Percentiles rank a stretch among this genome's conserved stretches.
phyloP scores from a whole-genome alignment of 2,888 invertebrate genomes.

The Rhopalosiphum nymphaeae region DNA sequence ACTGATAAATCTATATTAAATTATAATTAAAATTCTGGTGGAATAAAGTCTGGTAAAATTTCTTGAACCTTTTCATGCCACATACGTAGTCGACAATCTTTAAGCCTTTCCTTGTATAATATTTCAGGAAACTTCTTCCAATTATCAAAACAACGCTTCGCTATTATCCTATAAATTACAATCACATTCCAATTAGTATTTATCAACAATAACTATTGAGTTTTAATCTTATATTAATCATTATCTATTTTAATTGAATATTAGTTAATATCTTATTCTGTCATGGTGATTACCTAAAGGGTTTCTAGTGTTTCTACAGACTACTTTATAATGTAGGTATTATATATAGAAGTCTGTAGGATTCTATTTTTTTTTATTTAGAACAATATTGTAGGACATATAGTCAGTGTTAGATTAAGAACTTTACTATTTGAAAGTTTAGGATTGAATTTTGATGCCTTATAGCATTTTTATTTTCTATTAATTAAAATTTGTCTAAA shows the following conservation, averaged over 20 bases:
- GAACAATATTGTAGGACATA: neutral
- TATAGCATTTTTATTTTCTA: neutral
- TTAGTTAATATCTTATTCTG: neutral
- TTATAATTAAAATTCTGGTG: conserved; percentile 29
- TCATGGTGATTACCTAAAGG: neutral
- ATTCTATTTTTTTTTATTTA: neutral
- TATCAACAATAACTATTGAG: neutral
- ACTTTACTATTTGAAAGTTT: neutral
- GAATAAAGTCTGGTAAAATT: conserved; percentile 66
- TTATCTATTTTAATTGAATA: neutral
- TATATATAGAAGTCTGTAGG: too few species aligned
- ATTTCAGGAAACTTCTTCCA: conserved; percentile 66
- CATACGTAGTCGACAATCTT: conserved; percentile 65
- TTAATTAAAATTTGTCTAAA: neutral
- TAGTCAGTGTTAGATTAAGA: neutral
- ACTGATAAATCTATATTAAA: neutral
- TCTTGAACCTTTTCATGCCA: conserved; percentile 66
- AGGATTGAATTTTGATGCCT: neutral
- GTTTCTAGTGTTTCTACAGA: neutral
- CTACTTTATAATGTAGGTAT: neutral
- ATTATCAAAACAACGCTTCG: conserved; percentile 55
- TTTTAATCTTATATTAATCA: neutral
- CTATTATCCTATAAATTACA: conserved; percentile 45
- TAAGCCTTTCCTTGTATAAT: conserved; percentile 64
- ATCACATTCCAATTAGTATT: neutral